These are phyloP conservation scores for Trichomycterus rosablanca DNA, from an alignment of 2,113 vertebrate genomes.

Conservation along the genomic window DNA sequence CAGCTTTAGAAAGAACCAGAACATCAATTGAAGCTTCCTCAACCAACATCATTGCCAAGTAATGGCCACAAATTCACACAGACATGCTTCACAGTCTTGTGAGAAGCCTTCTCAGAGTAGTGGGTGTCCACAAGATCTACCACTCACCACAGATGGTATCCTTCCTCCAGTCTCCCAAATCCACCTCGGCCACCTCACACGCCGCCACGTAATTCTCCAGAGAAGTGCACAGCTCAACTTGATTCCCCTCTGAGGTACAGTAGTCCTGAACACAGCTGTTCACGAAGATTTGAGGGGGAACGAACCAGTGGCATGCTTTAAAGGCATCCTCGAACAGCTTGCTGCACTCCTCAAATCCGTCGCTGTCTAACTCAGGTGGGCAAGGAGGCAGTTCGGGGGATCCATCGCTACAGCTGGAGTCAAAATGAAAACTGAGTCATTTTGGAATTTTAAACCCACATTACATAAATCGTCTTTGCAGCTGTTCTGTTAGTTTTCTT, in stretches of 20 bases:
- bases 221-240: constrained; percentile 60
- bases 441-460: not conserved
- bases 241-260: constrained; percentile 58
- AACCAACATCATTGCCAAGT: no score
- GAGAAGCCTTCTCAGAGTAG: no score
- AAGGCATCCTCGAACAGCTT: constrained; percentile 55
- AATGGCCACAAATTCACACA: no score
- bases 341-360: constrained; percentile 58
- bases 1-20: no score
- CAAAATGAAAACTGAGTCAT: no score
- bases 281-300: constrained; percentile 62
- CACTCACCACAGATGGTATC: constrained; percentile 65
- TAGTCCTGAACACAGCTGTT: constrained; percentile 68
- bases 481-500: no score
- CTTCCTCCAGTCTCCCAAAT: constrained; percentile 60
- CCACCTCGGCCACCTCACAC: constrained; percentile 63
- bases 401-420: constrained; percentile 55
- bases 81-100: no score
- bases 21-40: no score
- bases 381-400: constrained; percentile 55
- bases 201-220: constrained; percentile 66
- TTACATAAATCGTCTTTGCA: not conserved
- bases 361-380: constrained; percentile 38
- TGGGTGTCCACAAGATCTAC: no score
- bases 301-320: constrained; percentile 56